These are phyloP conservation scores for Semnornis frantzii DNA, from an alignment of 2,113 vertebrate species.

Conservation along the genomic window DNA sequence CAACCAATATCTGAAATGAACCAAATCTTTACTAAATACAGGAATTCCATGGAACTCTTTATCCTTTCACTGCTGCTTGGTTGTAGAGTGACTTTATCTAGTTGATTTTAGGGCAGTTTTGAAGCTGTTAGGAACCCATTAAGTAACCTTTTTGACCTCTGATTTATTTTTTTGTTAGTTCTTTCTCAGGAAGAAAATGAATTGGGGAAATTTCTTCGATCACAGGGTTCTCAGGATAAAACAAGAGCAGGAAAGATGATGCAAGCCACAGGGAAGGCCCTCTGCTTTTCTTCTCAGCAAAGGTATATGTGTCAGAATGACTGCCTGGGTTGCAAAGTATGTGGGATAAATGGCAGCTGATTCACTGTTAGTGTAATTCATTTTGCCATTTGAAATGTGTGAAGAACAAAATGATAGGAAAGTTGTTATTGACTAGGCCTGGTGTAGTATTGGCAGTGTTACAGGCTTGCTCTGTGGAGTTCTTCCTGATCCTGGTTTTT, in stretches of 20 bases:
- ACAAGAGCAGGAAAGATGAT: slow-evolving; percentile 97
- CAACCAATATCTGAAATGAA: slow-evolving; percentile 28
- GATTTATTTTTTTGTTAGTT: slow-evolving; percentile 77
- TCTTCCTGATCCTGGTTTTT: neutral
- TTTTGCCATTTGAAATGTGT: neutral
- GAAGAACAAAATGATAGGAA: neutral
- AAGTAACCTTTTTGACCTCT: slow-evolving; percentile 6
- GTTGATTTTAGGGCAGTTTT: neutral
- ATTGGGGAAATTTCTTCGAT: slow-evolving; percentile 94
- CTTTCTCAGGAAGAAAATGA: slow-evolving; percentile 98
- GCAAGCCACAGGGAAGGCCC: slow-evolving; percentile 96
- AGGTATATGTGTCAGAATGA: slow-evolving; percentile 76
- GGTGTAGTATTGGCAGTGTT: neutral
- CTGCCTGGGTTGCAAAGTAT: neutral
- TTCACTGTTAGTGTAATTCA: neutral
- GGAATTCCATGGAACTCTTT: neutral
- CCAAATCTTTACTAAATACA: slow-evolving; percentile 30
- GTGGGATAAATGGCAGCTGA: neutral
- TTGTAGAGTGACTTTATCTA: neutral
- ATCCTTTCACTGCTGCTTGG: neutral
- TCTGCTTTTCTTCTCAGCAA: slow-evolving; percentile 98
- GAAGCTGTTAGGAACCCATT: neutral
- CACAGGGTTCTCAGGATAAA: slow-evolving; percentile 95
- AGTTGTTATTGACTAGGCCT: neutral
- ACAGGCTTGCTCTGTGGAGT: neutral